phyloP scores from a whole-genome alignment of 2,113 vertebrate species.

The Heliornis fulica region DNA sequence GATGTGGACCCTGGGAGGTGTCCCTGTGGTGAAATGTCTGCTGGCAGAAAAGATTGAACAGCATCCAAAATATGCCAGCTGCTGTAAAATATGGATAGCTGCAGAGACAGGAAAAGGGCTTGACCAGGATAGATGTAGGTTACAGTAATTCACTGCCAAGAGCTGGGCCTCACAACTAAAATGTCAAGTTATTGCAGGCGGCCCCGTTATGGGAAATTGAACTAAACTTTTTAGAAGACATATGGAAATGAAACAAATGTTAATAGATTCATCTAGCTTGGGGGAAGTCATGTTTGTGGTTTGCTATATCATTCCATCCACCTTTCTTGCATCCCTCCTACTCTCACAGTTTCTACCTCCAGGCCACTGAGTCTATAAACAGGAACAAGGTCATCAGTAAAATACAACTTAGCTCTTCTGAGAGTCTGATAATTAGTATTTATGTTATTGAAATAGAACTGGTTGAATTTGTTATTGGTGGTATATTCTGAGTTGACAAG shows the following conservation, averaged over 20 bases:
- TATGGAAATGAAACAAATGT: constrained; percentile 56
- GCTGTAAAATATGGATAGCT: background rate
- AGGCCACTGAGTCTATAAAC: constrained; percentile 15
- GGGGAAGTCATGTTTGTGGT: background rate
- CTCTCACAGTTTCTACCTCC: background rate
- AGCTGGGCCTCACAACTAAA: background rate
- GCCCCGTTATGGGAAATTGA: background rate
- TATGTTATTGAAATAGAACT: background rate
- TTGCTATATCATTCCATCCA: background rate
- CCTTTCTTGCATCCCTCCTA: background rate
- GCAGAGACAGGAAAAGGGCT: background rate
- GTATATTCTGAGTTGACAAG: background rate
- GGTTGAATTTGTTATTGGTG: background rate
- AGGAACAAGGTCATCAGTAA: constrained; percentile 24
- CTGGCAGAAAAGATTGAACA: background rate
- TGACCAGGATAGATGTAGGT: background rate
- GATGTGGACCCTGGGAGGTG: background rate
- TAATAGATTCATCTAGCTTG: constrained; percentile 44
- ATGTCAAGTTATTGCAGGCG: constrained; percentile 28
- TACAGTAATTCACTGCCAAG: background rate
- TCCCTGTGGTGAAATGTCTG: background rate
- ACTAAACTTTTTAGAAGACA: constrained; percentile 9
- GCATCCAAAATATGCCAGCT: constrained; percentile 3
- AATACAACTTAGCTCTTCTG: constrained; percentile 16
- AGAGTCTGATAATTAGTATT: constrained; percentile 34